phyloP scores from a whole-genome alignment of 2,797 vertebrate species.

The Halcyon chelicuti region DNA sequence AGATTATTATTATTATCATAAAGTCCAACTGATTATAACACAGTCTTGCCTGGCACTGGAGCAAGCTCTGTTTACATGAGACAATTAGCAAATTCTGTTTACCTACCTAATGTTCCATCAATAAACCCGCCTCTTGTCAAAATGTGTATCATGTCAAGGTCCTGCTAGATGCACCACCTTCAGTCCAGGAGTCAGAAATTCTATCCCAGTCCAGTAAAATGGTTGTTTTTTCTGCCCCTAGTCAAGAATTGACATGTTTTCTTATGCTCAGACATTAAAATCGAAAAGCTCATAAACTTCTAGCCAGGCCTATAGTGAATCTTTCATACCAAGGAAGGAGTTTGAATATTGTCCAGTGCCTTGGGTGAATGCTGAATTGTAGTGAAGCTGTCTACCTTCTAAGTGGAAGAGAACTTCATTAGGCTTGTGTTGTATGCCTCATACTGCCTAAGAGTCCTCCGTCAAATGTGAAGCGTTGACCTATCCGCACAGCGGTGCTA shows the following conservation, averaged over 20 bases:
- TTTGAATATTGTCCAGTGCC: neutral
- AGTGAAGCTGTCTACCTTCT: neutral
- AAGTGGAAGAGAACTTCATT: conserved; percentile 22
- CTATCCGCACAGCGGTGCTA: neutral
- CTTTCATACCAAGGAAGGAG: neutral
- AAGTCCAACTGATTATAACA: neutral
- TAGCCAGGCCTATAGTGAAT: neutral
- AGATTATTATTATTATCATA: neutral
- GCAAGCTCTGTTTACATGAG: neutral
- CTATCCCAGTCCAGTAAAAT: neutral
- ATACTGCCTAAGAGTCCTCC: neutral
- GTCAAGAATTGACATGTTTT: neutral
- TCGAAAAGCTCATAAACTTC: neutral
- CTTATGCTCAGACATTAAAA: neutral
- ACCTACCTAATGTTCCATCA: neutral
- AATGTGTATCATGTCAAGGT: neutral
- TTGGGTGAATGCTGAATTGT: neutral
- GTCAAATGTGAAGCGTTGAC: neutral
- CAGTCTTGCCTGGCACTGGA: neutral
- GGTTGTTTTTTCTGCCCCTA: neutral
- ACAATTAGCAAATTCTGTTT: neutral
- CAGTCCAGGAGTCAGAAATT: neutral
- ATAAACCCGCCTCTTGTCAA: conserved; percentile 7
- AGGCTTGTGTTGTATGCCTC: neutral
- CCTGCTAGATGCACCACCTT: neutral